A percentile compares a stretch with the other conserved stretches of the same genome.
Conservation (phyloP, 35 echinoderm and acorn worm genomes). For the Patiria miniata region DNA sequence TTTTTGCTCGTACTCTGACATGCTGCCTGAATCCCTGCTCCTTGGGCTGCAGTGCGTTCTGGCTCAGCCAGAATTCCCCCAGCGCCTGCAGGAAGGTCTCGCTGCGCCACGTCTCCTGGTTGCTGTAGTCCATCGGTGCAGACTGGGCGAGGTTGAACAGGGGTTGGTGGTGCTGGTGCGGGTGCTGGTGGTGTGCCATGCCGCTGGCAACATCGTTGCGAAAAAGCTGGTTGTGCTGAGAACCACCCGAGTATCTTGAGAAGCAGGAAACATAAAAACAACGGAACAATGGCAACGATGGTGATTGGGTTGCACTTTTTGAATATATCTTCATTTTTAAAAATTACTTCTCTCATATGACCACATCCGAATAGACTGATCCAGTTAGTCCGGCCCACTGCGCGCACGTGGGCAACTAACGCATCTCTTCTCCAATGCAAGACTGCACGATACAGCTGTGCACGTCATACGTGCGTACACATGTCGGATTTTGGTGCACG, state of each 20-base stretch:
- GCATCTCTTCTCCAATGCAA: too few species aligned
- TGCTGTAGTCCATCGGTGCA: constrained; percentile 16
- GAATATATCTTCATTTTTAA: too few species aligned
- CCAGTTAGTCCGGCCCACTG: too few species aligned
- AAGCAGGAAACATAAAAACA: too few species aligned
- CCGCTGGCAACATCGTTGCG: neutral
- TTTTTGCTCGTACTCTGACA: constrained; percentile 81
- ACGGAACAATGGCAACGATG: too few species aligned
- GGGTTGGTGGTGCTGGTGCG: neutral
- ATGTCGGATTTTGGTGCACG: too few species aligned
- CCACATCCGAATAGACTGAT: too few species aligned
- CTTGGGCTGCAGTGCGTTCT: constrained; percentile 69
- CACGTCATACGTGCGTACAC: too few species aligned
- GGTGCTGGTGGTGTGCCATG: constrained; percentile 4
- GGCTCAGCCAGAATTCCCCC: constrained; percentile 93
- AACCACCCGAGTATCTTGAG: constrained; percentile 9
- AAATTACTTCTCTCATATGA: too few species aligned
- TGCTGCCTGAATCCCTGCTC: constrained; percentile 75
- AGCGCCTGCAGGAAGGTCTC: constrained; percentile 81
- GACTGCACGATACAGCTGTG: too few species aligned
- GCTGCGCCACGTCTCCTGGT: constrained; percentile 82
- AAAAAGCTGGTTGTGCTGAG: neutral
- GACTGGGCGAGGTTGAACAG: constrained; percentile 10
- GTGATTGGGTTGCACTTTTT: too few species aligned
- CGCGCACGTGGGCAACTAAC: too few species aligned